phyloP scores from a whole-genome alignment of 2,888 invertebrate genomes.

The Chromoteleia sp. region DNA sequence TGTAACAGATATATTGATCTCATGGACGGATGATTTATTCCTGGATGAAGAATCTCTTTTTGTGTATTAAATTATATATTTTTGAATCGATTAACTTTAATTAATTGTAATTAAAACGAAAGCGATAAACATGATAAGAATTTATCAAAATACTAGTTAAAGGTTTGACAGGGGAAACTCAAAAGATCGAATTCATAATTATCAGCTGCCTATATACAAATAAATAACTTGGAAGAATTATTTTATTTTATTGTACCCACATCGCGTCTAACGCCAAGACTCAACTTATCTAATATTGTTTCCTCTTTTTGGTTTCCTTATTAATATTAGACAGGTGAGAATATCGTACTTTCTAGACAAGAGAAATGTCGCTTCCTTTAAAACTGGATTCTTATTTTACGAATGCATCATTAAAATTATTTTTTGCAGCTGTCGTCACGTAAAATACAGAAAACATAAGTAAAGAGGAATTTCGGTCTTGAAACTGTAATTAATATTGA shows the following conservation, averaged over 20 bases:
- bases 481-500: too few relatives aligned
- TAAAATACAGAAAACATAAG: too few relatives aligned
- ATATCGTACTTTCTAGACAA: constrained; percentile 1
- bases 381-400: neutral
- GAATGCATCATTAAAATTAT: too few relatives aligned
- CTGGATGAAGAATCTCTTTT: constrained; percentile 14
- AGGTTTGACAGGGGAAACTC: too few relatives aligned
- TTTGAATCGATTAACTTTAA: constrained; percentile 7
- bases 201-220: neutral
- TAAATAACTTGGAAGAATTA: neutral
- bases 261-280: neutral
- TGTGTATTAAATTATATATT: constrained; percentile 30
- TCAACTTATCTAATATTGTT: neutral
- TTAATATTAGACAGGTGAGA: constrained; percentile 30
- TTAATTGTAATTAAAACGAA: too few relatives aligned
- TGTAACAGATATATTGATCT: constrained; percentile 25
- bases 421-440: too few relatives aligned
- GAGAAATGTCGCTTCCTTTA: neutral
- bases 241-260: neutral
- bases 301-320: constrained; percentile 1
- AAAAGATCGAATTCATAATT: too few relatives aligned
- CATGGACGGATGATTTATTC: constrained; percentile 14
- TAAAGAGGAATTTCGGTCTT: too few relatives aligned
- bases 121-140: too few relatives aligned
- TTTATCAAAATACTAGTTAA: too few relatives aligned